Evolutionary conservation across 2,888 invertebrate species (phyloP), one percentile per base, ranked within the genome.

Genomic region (Automeris io): DNA sequence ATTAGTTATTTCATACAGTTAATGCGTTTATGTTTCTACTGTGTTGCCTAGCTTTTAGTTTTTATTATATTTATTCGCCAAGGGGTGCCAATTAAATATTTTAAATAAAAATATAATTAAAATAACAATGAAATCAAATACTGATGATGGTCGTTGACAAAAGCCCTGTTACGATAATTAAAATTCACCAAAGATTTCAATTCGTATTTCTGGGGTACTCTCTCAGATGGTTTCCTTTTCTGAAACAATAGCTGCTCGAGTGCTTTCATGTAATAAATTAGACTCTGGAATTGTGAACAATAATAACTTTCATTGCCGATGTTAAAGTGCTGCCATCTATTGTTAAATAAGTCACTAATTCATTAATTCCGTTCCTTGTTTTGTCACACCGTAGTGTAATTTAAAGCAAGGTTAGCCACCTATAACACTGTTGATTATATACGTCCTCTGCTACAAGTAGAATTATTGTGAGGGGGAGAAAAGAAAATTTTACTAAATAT

Each of bases 211-310:
- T 22, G 5, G 9, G 25, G 36, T 34, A 48, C 50, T 48, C 49
- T 49, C 46, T 48, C 37, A 12, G 41, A 43, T 42, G 51, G 52
- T 53, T 54, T 9, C 6, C 29, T 32, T 22, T 21, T 11, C 23
- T 45, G 41, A 51, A 61, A 72, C 69, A 72, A 72, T 61, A 53
- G 63, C n/a, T 9, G 2, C 42, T 35, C 24, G 48, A 64, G 61
- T 60, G 57, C 61, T 61, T 56, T 57, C 39, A 45, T 54, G 44
- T 63, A 61, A 70, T 68, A 67, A 72, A 70, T 70, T 62, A 54
- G 49, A 49, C 44, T 47, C 49, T 37, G 24, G 35, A 40, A 35
- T 32, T 35, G 35, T 7, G 21, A 35, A 35, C 35, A 40, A 37
- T 41, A 37, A 37, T 41, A 37, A 31, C 22, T 41, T 41, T 41